Conservation (phyloP, 2,797 vertebrate species). For the Macrochelys suwanniensis region DNA sequence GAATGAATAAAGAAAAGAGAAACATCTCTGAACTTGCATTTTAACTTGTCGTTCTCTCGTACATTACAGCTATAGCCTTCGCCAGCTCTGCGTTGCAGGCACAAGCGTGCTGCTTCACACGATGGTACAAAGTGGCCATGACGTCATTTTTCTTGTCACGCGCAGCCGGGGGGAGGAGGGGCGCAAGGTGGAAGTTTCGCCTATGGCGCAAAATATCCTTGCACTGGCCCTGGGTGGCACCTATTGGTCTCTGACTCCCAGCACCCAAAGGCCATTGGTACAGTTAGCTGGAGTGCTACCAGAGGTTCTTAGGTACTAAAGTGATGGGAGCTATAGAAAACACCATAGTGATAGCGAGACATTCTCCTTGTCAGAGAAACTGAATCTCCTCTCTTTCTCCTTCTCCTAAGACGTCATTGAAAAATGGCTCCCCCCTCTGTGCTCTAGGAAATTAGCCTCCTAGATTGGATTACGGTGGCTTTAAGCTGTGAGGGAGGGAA, state of each 20-base stretch:
- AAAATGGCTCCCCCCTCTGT: neutral
- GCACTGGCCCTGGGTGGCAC: neutral
- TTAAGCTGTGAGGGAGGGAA: neutral
- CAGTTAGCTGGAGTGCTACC: neutral
- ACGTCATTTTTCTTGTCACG: too few relatives aligned
- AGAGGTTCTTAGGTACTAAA: neutral
- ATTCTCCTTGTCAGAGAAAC: neutral
- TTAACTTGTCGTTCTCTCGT: too few relatives aligned
- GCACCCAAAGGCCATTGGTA: neutral
- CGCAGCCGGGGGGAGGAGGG: too few relatives aligned
- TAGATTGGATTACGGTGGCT: neutral
- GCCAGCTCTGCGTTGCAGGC: too few relatives aligned
- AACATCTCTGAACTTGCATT: too few relatives aligned
- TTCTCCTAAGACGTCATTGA: neutral
- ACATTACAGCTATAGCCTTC: too few relatives aligned
- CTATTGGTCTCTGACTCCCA: neutral
- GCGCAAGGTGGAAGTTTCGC: too few relatives aligned
- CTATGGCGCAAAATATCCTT: too few relatives aligned
- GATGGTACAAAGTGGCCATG: too few relatives aligned
- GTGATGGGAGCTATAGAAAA: neutral
- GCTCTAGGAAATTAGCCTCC: neutral
- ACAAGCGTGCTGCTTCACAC: too few relatives aligned
- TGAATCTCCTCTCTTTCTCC: neutral
- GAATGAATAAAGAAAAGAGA: too few relatives aligned
- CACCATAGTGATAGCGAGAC: accelerated